Base-by-base conservation (phyloP, 2,797 vertebrate species). In the Xiphophorus birchmanni region DNA sequence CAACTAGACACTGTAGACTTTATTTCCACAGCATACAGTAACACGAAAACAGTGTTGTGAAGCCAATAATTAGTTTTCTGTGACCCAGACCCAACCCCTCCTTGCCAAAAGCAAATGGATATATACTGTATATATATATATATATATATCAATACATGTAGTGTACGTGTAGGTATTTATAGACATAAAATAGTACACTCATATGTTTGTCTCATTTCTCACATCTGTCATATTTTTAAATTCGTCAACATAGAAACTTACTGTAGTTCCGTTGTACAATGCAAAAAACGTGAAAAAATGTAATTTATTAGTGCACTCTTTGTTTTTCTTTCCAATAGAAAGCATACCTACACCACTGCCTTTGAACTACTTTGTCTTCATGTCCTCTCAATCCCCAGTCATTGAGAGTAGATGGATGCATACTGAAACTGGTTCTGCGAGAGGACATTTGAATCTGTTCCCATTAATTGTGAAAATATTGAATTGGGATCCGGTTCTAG, bases 11-110 rank as follows among this genome's bases (percentile, higher is more conserved):
- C 48, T 35, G 15, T 35, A 37, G 78, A 89, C 80, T 88, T 84
- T 83, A 90, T 89, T 93, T 83, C 78, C 86, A 23, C 91, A 89
- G 90, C 87, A 92, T 91, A 90, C 86, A 88, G 82, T 85, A 90
- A 84, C 80, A 72, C 76, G 74, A 37, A 52, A 79, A 85, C 79
- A 84, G 84, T 83, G 85, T 50, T 76, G 81, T 84, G 88, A 91
- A 90, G 88, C 90, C 77, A 87, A 80, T 88, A 89, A 92, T 91
- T 84, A 83, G 69, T 90, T 87, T 82, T 87, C 29, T 35, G 29
- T 32, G 13, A 35, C 58, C 29, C n/a, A 11, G n/a, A n/a, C n/a
- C 11, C 11, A 58, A 10, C 11, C 73, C 3, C 74, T 58, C 47
- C 45, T 18, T 77, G 88, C 89, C 87, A 87, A 87, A 76, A 83